A percentile compares a stretch with the other conserved stretches of the same genome.
phyloP scores from a whole-genome alignment of 1,140 invertebrate genomes.

The Holcopasites calliopsidis region DNA sequence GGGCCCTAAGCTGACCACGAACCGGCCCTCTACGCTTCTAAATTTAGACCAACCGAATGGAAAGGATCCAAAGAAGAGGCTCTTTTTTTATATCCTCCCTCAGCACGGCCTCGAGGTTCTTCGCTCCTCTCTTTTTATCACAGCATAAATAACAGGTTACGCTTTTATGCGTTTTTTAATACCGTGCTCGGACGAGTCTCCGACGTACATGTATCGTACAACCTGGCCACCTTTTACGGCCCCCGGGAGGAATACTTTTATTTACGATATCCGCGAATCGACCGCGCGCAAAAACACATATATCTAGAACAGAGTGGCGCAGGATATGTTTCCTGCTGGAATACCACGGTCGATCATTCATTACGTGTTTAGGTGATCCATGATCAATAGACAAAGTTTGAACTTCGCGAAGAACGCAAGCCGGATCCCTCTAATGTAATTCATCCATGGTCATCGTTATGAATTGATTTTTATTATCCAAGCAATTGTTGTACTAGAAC shows the following conservation, averaged over 20 bases:
- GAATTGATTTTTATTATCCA: neutral
- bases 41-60: slow-evolving; percentile 61
- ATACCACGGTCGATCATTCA: neutral
- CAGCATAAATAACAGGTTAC: slow-evolving; percentile 64
- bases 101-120: slow-evolving; percentile 7
- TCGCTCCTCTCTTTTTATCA: slow-evolving; percentile 38
- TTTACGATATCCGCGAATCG: slow-evolving; percentile 30
- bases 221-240: neutral
- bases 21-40: slow-evolving; percentile 54
- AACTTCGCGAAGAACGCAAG: too few relatives aligned
- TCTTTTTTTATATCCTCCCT: slow-evolving; percentile 47
- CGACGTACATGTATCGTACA: slow-evolving; percentile 11
- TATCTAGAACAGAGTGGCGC: neutral
- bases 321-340: neutral
- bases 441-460: too few relatives aligned
- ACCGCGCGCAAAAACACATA: neutral
- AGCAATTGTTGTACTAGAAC: too few relatives aligned
- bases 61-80: slow-evolving; percentile 48
- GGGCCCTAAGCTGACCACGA: slow-evolving; percentile 32
- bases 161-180: slow-evolving; percentile 63
- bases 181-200: slow-evolving; percentile 1
- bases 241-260: slow-evolving; percentile 1
- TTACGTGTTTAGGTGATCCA: neutral
- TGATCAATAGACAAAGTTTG: too few relatives aligned
- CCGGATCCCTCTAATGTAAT: too few relatives aligned